Evolutionary conservation across 2,888 invertebrate genomes (phyloP).

Genomic region (Aleiodes leptofemur): DNA sequence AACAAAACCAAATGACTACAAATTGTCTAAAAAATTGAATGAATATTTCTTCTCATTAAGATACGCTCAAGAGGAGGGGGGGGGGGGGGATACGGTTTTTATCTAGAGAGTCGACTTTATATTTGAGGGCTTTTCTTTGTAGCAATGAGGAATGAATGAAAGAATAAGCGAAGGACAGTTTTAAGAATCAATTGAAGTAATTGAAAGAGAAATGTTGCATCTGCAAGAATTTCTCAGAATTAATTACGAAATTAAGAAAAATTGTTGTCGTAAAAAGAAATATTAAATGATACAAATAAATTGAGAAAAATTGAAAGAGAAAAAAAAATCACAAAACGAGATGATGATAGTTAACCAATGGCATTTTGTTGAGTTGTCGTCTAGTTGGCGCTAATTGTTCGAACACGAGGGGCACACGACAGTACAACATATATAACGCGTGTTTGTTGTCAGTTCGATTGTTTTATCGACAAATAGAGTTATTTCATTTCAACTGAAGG

Average conservation of each 20-base stretch:
- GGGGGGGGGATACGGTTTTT: too few species aligned
- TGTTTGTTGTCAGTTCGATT: conserved; percentile 37
- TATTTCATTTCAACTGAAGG: conserved; percentile 16
- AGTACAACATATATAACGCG: conserved; percentile 17
- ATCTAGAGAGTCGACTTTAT: too few species aligned
- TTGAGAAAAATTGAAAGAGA: not conserved
- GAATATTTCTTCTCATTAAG: too few species aligned
- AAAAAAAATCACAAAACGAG: conserved; percentile 19
- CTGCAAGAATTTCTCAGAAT: too few species aligned
- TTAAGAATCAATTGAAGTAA: not conserved
- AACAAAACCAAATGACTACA: too few species aligned
- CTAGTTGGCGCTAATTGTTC: conserved; percentile 41
- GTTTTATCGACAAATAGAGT: conserved; percentile 46
- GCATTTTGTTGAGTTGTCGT: conserved; percentile 14
- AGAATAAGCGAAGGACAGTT: too few species aligned
- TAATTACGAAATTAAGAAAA: not conserved
- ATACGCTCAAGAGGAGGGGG: too few species aligned
- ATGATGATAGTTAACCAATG: conserved; percentile 37
- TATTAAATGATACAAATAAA: not conserved
- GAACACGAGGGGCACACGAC: conserved; percentile 39
- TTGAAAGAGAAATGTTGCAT: not conserved
- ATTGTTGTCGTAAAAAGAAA: not conserved
- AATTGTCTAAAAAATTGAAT: too few species aligned
- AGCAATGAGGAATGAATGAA: too few species aligned
- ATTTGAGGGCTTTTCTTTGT: too few species aligned